phyloP scores from a whole-genome alignment of 1,140 invertebrate genomes.

The Acyrthosiphon pisum region DNA sequence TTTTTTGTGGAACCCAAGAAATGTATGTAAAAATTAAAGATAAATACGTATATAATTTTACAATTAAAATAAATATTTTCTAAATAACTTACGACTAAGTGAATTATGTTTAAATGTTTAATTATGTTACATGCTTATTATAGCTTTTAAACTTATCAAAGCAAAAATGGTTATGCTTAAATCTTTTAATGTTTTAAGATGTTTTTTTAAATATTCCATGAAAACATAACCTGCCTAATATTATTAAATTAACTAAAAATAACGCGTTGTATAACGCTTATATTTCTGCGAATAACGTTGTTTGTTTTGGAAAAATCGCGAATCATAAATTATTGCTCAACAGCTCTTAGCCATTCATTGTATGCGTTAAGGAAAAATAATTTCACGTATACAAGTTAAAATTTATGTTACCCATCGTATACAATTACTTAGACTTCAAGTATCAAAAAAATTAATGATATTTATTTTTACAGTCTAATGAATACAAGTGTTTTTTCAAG shows the following conservation, averaged over 20 bases:
- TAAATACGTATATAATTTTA: too few relatives aligned
- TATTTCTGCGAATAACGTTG: not conserved
- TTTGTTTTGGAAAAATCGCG: not conserved
- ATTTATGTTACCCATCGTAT: not conserved
- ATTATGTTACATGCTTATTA: not conserved
- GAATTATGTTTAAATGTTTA: not conserved
- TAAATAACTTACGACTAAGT: not conserved
- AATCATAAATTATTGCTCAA: not conserved
- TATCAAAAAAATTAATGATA: conserved; percentile 10
- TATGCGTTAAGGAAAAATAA: not conserved
- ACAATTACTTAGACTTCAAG: conserved; percentile 14
- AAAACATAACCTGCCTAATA: not conserved
- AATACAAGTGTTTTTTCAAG: not conserved
- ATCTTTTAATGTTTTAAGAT: not conserved
- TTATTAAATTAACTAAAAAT: not conserved
- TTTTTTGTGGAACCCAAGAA: not conserved
- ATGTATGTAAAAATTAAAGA: not conserved
- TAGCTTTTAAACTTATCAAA: not conserved
- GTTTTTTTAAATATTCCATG: not conserved
- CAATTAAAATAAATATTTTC: not conserved
- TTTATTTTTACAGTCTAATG: not conserved
- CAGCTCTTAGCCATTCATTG: not conserved
- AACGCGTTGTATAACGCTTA: not conserved
- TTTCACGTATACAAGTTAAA: not conserved
- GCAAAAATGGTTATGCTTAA: not conserved